Conservation (phyloP, 2,888 invertebrate genomes). For the Cheilosia vulpina region DNA sequence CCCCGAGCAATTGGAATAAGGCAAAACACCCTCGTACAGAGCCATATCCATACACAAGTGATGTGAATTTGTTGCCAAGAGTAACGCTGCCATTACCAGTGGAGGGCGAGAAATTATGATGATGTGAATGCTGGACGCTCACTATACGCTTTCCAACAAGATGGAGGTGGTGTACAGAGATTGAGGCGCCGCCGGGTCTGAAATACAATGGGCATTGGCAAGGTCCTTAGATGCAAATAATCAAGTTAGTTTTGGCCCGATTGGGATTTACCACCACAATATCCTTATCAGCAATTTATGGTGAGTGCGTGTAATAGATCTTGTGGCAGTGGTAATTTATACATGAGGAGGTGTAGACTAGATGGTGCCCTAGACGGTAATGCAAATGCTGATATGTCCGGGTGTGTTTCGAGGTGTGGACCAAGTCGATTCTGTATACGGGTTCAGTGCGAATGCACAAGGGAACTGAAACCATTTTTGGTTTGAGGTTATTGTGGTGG, state of each 20-base stretch:
- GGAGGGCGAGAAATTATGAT: slow-evolving; percentile 70
- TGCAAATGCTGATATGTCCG: slow-evolving; percentile 5
- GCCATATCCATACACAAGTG: not conserved
- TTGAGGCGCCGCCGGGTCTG: slow-evolving; percentile 10
- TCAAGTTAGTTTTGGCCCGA: slow-evolving; percentile 83
- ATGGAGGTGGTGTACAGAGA: not conserved
- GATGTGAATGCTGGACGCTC: slow-evolving; percentile 48
- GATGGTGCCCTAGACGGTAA: slow-evolving; percentile 15
- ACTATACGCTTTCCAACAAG: not conserved
- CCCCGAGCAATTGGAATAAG: slow-evolving; percentile 29
- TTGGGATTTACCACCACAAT: slow-evolving; percentile 80
- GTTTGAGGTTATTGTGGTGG: not conserved
- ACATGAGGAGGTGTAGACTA: slow-evolving; percentile 30
- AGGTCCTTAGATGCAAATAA: slow-evolving; percentile 78
- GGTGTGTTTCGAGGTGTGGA: not conserved
- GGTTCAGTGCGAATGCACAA: not conserved
- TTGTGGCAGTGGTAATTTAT: slow-evolving; percentile 71
- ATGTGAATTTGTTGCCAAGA: slow-evolving; percentile 25
- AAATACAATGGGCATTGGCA: slow-evolving; percentile 44
- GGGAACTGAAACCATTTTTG: slow-evolving; percentile 1
- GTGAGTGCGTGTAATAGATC: slow-evolving; percentile 74
- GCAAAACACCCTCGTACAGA: not conserved
- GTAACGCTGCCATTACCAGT: slow-evolving; percentile 36
- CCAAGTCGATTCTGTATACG: slow-evolving; percentile 5
- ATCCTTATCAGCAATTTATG: slow-evolving; percentile 75